Conservation (phyloP, 2,113 vertebrate genomes). For the Oxyruncus cristatus region DNA sequence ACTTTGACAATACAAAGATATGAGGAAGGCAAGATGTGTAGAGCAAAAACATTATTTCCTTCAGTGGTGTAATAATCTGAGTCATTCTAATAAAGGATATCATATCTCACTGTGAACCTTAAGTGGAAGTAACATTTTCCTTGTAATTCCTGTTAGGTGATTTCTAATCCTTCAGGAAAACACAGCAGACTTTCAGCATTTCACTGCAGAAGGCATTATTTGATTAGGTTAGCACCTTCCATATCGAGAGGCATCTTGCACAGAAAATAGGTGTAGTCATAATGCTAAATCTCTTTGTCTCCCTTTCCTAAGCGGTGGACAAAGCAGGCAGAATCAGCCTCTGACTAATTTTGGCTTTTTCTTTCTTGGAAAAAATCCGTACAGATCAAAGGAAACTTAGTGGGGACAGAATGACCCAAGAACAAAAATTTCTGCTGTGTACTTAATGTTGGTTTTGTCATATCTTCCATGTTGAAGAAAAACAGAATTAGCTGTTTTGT, state of each 20-base stretch:
- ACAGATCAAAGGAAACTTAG: background rate
- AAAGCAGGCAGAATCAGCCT: background rate
- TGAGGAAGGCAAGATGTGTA: background rate
- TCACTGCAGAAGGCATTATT: background rate
- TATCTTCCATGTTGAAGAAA: background rate
- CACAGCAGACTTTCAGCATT: background rate
- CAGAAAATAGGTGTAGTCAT: background rate
- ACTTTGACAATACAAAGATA: background rate
- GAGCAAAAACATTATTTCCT: background rate
- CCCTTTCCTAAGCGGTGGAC: background rate
- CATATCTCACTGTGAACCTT: background rate
- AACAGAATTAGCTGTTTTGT: background rate
- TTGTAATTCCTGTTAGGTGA: background rate
- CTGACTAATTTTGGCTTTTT: background rate
- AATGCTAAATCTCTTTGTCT: background rate
- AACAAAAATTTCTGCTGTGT: background rate
- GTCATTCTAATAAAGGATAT: background rate
- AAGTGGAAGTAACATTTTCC: background rate
- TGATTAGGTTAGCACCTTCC: background rate
- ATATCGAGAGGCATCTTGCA: background rate
- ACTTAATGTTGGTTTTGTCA: background rate
- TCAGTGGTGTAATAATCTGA: background rate
- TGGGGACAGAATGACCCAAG: background rate
- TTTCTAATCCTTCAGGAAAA: background rate
- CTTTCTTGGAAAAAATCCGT: background rate